phyloP scores from a whole-genome alignment of 2,113 vertebrate genomes.

The Engystomops pustulosus region DNA sequence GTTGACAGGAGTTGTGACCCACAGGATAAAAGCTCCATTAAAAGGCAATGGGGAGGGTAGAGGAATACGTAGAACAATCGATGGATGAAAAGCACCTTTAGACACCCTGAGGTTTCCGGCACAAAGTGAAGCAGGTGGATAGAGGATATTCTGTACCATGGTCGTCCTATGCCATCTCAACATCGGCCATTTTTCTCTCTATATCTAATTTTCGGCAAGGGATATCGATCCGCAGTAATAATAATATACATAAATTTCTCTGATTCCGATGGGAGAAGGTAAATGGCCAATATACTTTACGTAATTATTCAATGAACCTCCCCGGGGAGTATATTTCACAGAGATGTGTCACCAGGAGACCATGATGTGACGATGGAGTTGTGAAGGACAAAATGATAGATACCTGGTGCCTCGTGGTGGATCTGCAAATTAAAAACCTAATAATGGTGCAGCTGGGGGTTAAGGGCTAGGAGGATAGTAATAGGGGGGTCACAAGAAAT shows the following conservation, averaged over 20 bases:
- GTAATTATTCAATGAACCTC: background rate
- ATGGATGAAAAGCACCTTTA: slow-evolving; percentile 24
- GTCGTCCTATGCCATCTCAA: background rate
- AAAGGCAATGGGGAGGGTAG: slow-evolving; percentile 10
- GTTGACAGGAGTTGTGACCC: slow-evolving; percentile 27
- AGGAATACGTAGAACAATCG: slow-evolving; percentile 9
- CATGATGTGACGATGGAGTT: background rate
- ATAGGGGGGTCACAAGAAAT: no score
- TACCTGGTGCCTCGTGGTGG: no score
- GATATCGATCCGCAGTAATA: background rate
- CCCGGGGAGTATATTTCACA: background rate
- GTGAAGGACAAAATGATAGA: background rate
- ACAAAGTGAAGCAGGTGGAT: no score
- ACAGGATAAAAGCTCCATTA: slow-evolving; percentile 52
- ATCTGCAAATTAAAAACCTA: no score
- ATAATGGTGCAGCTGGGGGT: no score
- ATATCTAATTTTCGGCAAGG: background rate
- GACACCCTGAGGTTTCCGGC: slow-evolving; percentile 20
- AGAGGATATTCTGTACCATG: background rate
- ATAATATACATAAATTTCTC: slow-evolving; percentile 1
- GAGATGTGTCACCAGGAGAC: slow-evolving; percentile 6
- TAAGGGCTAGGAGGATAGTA: no score
- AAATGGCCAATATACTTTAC: background rate
- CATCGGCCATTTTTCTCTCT: background rate
- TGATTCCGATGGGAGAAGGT: background rate